Percentiles rank a stretch among this genome's conserved stretches.
phyloP scores from a whole-genome alignment of 2,797 vertebrate species.

The Acropternis orthonyx region DNA sequence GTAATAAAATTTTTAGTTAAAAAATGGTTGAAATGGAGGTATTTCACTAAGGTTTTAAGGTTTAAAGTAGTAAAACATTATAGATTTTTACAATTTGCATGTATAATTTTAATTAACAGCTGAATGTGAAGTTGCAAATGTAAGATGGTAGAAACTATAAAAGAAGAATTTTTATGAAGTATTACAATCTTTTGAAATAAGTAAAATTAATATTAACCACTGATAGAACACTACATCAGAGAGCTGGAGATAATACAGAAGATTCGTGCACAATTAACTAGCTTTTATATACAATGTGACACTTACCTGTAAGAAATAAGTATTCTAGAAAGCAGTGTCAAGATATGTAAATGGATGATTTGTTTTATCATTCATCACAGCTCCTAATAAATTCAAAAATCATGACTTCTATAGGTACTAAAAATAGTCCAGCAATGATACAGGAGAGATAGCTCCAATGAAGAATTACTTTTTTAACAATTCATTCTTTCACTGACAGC shows the following conservation, averaged over 20 bases:
- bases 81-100: constrained; percentile 62
- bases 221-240: constrained; percentile 78
- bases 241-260: constrained; percentile 78
- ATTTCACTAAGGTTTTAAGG: constrained; percentile 67
- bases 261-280: constrained; percentile 83
- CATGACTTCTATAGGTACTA: constrained; percentile 82
- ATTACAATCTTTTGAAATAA: constrained; percentile 76
- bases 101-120: constrained; percentile 78
- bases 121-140: constrained; percentile 72
- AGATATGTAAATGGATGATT: constrained; percentile 83
- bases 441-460: constrained; percentile 76
- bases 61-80: constrained; percentile 57
- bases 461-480: constrained; percentile 80
- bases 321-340: constrained; percentile 81
- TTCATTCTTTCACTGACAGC: constrained; percentile 81
- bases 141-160: constrained; percentile 69
- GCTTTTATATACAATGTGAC: constrained; percentile 82
- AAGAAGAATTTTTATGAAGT: constrained; percentile 74
- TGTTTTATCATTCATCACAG: constrained; percentile 84
- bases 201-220: constrained; percentile 80
- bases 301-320: constrained; percentile 79
- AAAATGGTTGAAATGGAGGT: constrained; percentile 63
- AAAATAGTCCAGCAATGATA: constrained; percentile 81
- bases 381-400: constrained; percentile 82
- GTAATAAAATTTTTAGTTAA: constrained; percentile 70